A percentile compares a stretch with the other conserved stretches of the same genome.
Evolutionary conservation across 2,888 invertebrate genomes (phyloP).

Genomic region (Hirtodrosophila confusa): DNA sequence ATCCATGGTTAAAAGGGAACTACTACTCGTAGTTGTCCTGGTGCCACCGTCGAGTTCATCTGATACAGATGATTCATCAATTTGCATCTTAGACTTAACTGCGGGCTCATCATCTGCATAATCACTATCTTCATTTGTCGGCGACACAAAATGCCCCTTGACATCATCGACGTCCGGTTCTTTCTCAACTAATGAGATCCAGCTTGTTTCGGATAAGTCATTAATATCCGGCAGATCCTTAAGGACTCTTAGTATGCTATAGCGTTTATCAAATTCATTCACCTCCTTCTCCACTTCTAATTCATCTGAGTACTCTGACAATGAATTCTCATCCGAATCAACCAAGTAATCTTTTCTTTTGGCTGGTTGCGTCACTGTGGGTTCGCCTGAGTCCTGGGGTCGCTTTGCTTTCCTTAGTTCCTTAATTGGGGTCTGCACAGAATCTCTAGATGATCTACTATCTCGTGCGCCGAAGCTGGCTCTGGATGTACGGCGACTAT

Average conservation of each 20-base stretch:
- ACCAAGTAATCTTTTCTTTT: neutral
- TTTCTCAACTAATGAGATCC: neutral
- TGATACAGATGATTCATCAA: too few relatives aligned
- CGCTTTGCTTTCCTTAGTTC: too few relatives aligned
- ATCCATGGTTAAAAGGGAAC: too few relatives aligned
- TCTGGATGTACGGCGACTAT: too few relatives aligned
- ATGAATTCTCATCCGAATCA: neutral
- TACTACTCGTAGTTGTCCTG: too few relatives aligned
- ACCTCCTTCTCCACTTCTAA: rapidly evolving
- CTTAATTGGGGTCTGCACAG: too few relatives aligned
- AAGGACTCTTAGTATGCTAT: neutral
- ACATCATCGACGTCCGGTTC: too few relatives aligned
- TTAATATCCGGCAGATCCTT: slow-evolving; percentile 13
- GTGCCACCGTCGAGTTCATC: too few relatives aligned
- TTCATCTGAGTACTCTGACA: neutral
- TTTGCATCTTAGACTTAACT: neutral
- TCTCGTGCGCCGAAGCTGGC: too few relatives aligned
- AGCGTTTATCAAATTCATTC: neutral
- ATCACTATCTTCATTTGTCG: neutral
- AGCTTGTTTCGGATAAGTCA: slow-evolving; percentile 14
- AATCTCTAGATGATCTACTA: too few relatives aligned
- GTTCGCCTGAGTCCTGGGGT: too few relatives aligned
- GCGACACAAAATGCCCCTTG: neutral
- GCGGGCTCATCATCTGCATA: neutral
- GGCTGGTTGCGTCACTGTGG: too few relatives aligned